Base-by-base conservation (phyloP, 1,140 invertebrate species). In the Rhyacophila brunnea region DNA sequence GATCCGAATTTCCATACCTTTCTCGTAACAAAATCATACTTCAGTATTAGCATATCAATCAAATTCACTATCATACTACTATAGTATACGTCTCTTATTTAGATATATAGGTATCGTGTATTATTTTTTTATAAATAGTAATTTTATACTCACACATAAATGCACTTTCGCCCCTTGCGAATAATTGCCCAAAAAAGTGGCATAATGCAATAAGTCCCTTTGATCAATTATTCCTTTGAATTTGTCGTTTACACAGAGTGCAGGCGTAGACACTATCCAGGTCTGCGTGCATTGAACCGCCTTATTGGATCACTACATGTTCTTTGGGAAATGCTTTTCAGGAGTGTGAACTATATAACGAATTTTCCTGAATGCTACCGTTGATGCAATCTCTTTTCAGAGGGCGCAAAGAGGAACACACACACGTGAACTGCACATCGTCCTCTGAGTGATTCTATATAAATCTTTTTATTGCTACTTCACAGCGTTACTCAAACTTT, bases 201-300 rank as follows among this genome's bases (percentile, higher is more conserved):
- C 23, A 28, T 28, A 28, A 28, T 28, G 23, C 23, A 28, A 28
- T 28, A 28, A 28, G 23, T 28, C 23, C 9, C 48, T 38, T 35
- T 34, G 18, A 38, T 51, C 48, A 51, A 51, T 51, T 35, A 51
- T 34, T 51, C 48, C 36, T 51, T 51, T 51, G 48, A 51, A 51
- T 34, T 38, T 23, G 4, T 36, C 47, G 48, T 51, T 34, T 51
- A 34, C 48, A 35, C 45, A 23, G 32, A 23, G 20, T n/a, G 23
- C 9, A 28, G 20, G 19, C 14, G 34, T 18, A 18, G 23, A 49
- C 47, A 18, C n/a, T n/a, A n/a, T n/a, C n/a, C n/a, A n/a, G 4
- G 15, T 11, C 48, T 38, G 48, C 20, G 48, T 49, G 47, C 47
- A 35, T 49, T 49, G 34, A 49, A 34, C n/a, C n/a, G n/a, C n/a